These are phyloP conservation scores for Ciconia boyciana DNA, from an alignment of 2,113 vertebrate species.

Conservation along the genomic window DNA sequence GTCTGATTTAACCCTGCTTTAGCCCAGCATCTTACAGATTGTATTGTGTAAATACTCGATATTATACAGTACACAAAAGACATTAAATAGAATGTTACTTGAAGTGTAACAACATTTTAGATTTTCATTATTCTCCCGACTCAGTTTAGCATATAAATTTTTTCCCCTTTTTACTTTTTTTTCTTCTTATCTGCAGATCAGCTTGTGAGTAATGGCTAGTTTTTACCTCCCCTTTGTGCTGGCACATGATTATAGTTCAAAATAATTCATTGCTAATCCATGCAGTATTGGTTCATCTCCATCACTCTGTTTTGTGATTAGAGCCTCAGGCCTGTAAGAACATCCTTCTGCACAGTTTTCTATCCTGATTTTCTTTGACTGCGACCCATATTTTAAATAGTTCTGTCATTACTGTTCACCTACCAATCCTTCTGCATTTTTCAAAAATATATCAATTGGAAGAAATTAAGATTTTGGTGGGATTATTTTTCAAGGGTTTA, in stretches of 20 bases:
- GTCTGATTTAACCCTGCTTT: conserved; percentile 54
- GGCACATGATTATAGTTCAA: conserved; percentile 72
- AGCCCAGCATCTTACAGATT: conserved; percentile 45
- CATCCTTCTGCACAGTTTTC: conserved; percentile 59
- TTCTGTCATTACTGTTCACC: conserved; percentile 37
- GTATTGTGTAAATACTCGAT: conserved; percentile 44
- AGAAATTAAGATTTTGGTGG: conserved; percentile 65
- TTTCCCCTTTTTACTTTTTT: conserved; percentile 8
- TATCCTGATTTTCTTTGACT: conserved; percentile 63
- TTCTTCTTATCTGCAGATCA: conserved; percentile 67
- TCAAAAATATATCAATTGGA: conserved; percentile 51
- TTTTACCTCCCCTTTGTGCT: conserved; percentile 72
- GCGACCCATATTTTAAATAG: conserved; percentile 64
- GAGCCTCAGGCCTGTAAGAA: conserved; percentile 69
- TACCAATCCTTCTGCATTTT: conserved; percentile 26
- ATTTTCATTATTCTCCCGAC: conserved; percentile 67
- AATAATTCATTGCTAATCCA: conserved; percentile 81
- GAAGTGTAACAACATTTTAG: conserved; percentile 67
- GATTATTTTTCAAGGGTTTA: conserved; percentile 59
- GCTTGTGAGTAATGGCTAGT: conserved; percentile 74
- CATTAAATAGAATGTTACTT: conserved; percentile 68
- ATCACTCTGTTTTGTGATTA: conserved; percentile 75
- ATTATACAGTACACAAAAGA: conserved; percentile 43
- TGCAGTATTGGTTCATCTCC: conserved; percentile 77
- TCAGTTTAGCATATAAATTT: conserved; percentile 68